These are phyloP conservation scores for Rhynchotus rufescens DNA, from an alignment of 2,797 vertebrate species.

Conservation along the genomic window DNA sequence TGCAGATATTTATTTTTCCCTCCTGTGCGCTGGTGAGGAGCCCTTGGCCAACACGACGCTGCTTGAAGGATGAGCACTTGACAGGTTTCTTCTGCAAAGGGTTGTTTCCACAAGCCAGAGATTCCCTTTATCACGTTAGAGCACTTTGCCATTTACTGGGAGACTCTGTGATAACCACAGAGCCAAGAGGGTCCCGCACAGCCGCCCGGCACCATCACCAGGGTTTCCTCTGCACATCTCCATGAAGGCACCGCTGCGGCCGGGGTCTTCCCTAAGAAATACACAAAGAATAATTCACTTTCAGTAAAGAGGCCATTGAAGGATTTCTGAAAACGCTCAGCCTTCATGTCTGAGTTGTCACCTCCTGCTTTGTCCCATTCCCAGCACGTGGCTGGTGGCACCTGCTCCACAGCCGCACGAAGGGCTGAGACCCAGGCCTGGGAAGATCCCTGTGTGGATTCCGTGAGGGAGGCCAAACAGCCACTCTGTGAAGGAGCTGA, in stretches of 20 bases:
- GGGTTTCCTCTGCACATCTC: not conserved
- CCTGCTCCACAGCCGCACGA: not conserved
- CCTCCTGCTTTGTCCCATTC: not conserved
- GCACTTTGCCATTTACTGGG: not conserved
- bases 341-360: not conserved
- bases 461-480: not conserved
- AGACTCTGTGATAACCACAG: not conserved
- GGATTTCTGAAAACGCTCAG: conserved; percentile 10
- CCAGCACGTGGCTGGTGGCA: not conserved
- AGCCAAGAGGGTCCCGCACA: accelerated
- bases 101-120: not conserved
- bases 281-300: conserved; percentile 21
- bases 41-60: not conserved
- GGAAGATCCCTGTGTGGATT: not conserved
- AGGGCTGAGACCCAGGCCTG: not conserved
- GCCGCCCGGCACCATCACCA: not conserved
- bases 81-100: not conserved
- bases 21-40: not conserved
- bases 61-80: conserved; percentile 5
- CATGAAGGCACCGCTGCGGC: not conserved
- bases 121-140: not conserved
- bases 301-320: not conserved
- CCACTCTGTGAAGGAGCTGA: not conserved
- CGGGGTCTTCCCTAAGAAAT: not conserved
- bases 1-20: not conserved